Base-by-base conservation (phyloP, 2,113 vertebrate genomes). In the Nothocercus nigrocapillus region DNA sequence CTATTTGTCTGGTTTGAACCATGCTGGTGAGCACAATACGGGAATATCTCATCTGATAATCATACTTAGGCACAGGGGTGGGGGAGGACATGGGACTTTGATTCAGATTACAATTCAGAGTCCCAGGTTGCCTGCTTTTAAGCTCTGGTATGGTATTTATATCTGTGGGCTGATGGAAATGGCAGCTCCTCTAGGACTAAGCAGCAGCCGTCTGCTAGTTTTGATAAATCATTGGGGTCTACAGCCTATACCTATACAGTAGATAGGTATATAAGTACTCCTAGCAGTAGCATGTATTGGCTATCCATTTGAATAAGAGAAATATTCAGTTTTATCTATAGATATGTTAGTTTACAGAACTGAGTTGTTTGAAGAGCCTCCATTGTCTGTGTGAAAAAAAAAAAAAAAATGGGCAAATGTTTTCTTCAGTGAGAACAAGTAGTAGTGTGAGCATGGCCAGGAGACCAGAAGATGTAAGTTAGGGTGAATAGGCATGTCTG, bases 11-110 rank as follows among this genome's bases (percentile, higher is more conserved):
- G 25, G 5, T 68, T 89, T 0, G 0, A 20, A 58, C n/a, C 30
- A n/a, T 5, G 1, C 6, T 67, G 27, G 30, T 78, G 24, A 86
- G 24, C 15, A 13, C 7, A 14, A 53, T 32, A 64, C 21, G 62
- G 56, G 64, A 77, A 25, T 91, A 56, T 58, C 62, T 79, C 8
- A 16, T 32, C 19, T 27, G 28, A 56, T 28, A 56, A 27, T 1
- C 3, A 5, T 56, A 56, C 54, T 56, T 30, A 17, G 0, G 12
- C 3, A 3, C 34, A 27, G 36, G 14, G 5, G 1, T 49, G 4
- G 38, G 14, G 85, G 15, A 32, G 36, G 40, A 44, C 34, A 14
- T 0, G 1, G 25, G 5, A n/a, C 58, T 27, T 64, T 77, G 24
- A 36, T 69, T 85, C 82, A 34, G 6, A 21, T 40, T 67, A 94